phyloP scores from a whole-genome alignment of 1,140 invertebrate species.

The Euura lappo region DNA sequence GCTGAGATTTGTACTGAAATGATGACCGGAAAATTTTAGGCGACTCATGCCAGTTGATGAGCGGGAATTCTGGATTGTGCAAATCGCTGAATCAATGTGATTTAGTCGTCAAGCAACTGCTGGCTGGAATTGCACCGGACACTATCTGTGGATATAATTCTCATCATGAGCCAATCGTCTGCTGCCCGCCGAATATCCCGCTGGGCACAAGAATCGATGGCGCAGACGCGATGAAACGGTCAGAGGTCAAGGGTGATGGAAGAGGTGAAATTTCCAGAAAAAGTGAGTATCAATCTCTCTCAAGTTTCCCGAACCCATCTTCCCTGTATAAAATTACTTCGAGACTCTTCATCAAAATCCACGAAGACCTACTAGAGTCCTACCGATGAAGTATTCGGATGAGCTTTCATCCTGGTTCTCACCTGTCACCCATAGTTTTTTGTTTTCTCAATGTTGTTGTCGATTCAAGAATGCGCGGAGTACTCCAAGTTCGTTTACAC shows the following conservation, averaged over 20 bases:
- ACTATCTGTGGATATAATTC: too few species aligned
- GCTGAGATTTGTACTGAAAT: too few species aligned
- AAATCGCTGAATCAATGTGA: constrained; percentile 28
- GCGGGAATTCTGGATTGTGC: constrained; percentile 34
- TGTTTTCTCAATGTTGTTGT: neutral
- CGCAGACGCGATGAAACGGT: too few species aligned
- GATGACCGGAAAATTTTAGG: constrained; percentile 24
- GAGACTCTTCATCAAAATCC: too few species aligned
- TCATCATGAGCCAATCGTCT: too few species aligned
- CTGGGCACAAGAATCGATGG: too few species aligned
- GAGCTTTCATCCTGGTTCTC: too few species aligned
- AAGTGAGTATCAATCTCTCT: constrained; percentile 26
- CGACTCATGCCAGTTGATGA: constrained; percentile 26
- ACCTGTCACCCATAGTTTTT: constrained; percentile 5
- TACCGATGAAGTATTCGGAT: too few species aligned
- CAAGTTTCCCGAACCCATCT: neutral
- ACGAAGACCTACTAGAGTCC: too few species aligned
- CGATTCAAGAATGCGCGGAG: constrained; percentile 44
- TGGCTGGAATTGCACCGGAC: constrained; percentile 25
- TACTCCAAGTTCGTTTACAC: constrained; percentile 42
- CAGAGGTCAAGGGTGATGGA: too few species aligned
- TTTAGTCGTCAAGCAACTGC: constrained; percentile 33
- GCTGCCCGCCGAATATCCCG: too few species aligned
- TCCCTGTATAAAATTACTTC: too few species aligned
- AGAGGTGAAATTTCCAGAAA: constrained; percentile 22